These are phyloP conservation scores for Pseudotriccus pelzelni DNA, from an alignment of 2,797 vertebrate species.

Conservation along the genomic window DNA sequence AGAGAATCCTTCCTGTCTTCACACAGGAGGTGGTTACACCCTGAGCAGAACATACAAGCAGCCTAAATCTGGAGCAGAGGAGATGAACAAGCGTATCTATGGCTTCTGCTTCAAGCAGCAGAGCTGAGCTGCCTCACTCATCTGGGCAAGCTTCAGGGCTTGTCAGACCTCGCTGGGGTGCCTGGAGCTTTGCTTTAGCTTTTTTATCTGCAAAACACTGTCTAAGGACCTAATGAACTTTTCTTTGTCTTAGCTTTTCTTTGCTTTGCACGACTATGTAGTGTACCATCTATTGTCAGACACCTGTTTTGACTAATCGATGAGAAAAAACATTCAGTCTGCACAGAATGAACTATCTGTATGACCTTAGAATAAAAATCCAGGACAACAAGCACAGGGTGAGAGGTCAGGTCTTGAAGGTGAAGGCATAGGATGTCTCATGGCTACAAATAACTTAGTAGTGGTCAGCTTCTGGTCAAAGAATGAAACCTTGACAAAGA, in stretches of 20 bases:
- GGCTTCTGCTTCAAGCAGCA: neutral
- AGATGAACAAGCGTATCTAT: neutral
- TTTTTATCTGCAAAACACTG: neutral
- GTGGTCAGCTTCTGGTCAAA: neutral
- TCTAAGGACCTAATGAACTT: neutral
- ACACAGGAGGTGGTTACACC: no score
- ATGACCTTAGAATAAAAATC: neutral
- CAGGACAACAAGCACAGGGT: neutral
- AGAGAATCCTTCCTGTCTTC: neutral
- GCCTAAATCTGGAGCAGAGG: neutral
- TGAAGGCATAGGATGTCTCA: neutral
- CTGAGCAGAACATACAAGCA: neutral
- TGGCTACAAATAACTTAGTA: neutral
- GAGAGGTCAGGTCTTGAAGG: neutral
- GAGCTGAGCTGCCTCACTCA: neutral
- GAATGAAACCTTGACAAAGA: neutral
- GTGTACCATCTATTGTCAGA: neutral
- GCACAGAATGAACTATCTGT: neutral
- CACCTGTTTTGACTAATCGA: neutral
- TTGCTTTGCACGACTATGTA: neutral
- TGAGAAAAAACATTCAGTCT: neutral
- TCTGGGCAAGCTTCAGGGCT: neutral
- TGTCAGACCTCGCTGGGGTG: neutral
- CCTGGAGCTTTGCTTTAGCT: neutral
- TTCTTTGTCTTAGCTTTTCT: neutral